These are phyloP conservation scores for Steinernema carpocapsae DNA, from an alignment of 2,888 invertebrate genomes.

Conservation along the genomic window DNA sequence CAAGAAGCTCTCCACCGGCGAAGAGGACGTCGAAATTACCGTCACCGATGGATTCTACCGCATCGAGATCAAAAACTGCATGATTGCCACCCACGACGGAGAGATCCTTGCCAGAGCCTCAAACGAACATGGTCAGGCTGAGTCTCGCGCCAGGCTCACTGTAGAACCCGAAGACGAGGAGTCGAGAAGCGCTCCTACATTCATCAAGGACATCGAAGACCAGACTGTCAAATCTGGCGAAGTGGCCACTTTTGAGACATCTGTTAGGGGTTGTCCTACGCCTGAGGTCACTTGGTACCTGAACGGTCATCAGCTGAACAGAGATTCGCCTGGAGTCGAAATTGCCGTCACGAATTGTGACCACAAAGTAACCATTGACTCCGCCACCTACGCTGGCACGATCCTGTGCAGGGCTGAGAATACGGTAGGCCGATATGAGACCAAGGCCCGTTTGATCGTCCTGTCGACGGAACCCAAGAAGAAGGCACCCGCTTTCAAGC, in stretches of 20 bases:
- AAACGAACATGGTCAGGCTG: slow-evolving; percentile 73
- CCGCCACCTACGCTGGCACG: slow-evolving; percentile 64
- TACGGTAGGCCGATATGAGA: slow-evolving; percentile 64
- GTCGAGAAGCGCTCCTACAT: slow-evolving; percentile 64
- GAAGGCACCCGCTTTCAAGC: slow-evolving; percentile 61
- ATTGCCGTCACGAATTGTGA: slow-evolving; percentile 76
- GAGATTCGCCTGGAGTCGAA: slow-evolving; percentile 75
- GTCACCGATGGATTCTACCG: slow-evolving; percentile 62
- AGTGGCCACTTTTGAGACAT: slow-evolving; percentile 64
- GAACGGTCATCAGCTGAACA: slow-evolving; percentile 78
- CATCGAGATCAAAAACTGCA: slow-evolving; percentile 55
- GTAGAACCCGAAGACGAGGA: slow-evolving; percentile 73
- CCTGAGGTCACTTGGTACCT: slow-evolving; percentile 73
- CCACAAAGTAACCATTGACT: slow-evolving; percentile 78
- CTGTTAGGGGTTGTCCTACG: slow-evolving; percentile 66
- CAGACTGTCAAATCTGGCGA: slow-evolving; percentile 68
- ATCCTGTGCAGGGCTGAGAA: slow-evolving; percentile 65
- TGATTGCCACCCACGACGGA: slow-evolving; percentile 68
- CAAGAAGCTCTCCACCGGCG: slow-evolving; percentile 57
- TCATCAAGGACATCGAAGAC: slow-evolving; percentile 68
- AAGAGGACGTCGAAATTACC: slow-evolving; percentile 61
- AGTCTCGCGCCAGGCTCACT: slow-evolving; percentile 82
- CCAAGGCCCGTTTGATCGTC: slow-evolving; percentile 64
- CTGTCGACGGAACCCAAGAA: slow-evolving; percentile 60
- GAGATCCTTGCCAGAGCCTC: slow-evolving; percentile 72